These are phyloP conservation scores for Ophioninae sp. DNA, from an alignment of 2,888 invertebrate genomes.

Conservation along the genomic window DNA sequence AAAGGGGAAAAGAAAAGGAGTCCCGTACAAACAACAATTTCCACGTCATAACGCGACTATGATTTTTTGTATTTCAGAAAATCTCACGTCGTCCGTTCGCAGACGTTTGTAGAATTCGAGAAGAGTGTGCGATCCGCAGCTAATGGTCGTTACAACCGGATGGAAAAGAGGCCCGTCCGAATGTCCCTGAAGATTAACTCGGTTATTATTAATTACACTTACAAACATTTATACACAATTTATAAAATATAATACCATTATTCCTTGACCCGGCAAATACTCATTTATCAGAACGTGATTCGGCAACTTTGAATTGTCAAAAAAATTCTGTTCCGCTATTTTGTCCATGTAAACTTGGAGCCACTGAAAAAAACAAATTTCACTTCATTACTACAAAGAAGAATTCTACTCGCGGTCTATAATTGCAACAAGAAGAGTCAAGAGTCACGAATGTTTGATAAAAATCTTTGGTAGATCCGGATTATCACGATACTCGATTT, in stretches of 20 bases:
- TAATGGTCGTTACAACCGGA: conserved; percentile 96
- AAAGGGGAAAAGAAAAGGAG: conserved; percentile 10
- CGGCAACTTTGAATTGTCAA: conserved; percentile 86
- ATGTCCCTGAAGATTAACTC: conserved; percentile 86
- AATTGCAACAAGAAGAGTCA: neutral
- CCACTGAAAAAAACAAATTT: conserved; percentile 84
- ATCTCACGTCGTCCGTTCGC: conserved; percentile 77
- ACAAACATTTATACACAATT: neutral
- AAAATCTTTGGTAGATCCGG: neutral
- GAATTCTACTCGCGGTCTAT: too few species aligned
- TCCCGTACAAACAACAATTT: too few species aligned
- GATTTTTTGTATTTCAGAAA: conserved; percentile 55
- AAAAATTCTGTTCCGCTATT: conserved; percentile 86
- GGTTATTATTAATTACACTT: neutral
- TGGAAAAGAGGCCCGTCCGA: conserved; percentile 97
- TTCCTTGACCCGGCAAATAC: conserved; percentile 95
- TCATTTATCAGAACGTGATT: conserved; percentile 98
- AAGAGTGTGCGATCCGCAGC: conserved; percentile 94
- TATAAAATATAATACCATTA: conserved; percentile 85
- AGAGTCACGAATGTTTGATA: neutral
- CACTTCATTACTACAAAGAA: neutral
- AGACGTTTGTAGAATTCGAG: conserved; percentile 89
- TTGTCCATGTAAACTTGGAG: conserved; percentile 87
- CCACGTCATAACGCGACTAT: conserved; percentile 14
- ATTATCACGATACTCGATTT: neutral